Conservation (phyloP, 2,797 vertebrate genomes). For the Spinus pinus region DNA sequence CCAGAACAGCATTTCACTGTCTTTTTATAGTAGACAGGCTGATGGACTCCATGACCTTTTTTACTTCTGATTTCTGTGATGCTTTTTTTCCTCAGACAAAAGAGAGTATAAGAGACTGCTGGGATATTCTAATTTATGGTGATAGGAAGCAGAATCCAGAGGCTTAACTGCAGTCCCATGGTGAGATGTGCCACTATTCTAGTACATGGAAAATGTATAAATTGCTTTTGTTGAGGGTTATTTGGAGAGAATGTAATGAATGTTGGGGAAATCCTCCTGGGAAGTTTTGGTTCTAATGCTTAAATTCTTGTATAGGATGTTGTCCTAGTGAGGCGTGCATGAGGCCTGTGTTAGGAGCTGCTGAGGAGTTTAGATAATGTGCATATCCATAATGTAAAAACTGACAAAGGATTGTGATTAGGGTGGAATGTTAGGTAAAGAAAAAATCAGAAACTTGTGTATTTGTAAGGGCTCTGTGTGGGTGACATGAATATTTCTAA, state of each 20-base stretch:
- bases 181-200: background rate
- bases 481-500: background rate
- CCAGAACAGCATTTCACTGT: background rate
- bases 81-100: conserved; percentile 12
- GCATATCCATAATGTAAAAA: background rate
- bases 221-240: background rate
- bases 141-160: background rate
- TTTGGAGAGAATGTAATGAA: background rate
- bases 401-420: background rate
- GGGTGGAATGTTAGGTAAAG: background rate
- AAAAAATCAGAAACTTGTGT: background rate
- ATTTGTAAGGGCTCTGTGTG: background rate
- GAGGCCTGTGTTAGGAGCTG: background rate
- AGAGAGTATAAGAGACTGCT: background rate
- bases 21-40: background rate
- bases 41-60: background rate
- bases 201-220: background rate
- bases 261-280: background rate
- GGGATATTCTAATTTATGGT: conserved; percentile 33
- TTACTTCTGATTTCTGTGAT: conserved; percentile 12
- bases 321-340: background rate
- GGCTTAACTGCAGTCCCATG: background rate
- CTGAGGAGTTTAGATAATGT: background rate
- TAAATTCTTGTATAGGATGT: background rate
- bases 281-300: background rate